phyloP scores from a whole-genome alignment of 2,797 vertebrate genomes.

The Arnoldichthys spilopterus region DNA sequence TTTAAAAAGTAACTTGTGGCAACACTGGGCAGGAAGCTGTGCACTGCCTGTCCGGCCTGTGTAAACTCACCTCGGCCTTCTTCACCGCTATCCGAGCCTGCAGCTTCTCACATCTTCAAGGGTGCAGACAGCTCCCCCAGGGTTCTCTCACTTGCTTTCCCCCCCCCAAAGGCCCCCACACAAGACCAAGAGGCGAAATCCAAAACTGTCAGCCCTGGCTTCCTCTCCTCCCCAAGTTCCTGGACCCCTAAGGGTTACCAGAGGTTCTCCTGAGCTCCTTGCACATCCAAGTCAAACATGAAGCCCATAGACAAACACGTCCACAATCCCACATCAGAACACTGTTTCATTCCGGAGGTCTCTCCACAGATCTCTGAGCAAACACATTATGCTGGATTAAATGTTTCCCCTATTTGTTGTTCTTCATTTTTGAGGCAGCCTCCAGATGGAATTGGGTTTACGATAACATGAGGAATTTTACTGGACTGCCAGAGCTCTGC shows the following conservation, averaged over 20 bases:
- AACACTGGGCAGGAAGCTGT: conserved; percentile 16
- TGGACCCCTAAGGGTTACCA: conserved; percentile 67
- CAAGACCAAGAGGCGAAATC: conserved; percentile 57
- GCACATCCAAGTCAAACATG: conserved; percentile 77
- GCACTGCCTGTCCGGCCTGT: conserved; percentile 16
- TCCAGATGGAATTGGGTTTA: conserved; percentile 78
- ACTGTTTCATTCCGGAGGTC: conserved; percentile 70
- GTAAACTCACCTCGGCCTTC: conserved; percentile 20
- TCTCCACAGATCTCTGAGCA: conserved; percentile 74
- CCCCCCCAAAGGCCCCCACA: not conserved
- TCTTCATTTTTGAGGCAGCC: conserved; percentile 71
- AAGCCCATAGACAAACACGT: conserved; percentile 54
- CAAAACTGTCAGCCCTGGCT: conserved; percentile 71
- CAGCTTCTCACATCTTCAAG: conserved; percentile 26
- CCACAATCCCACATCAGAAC: conserved; percentile 75
- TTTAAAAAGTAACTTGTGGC: conserved; percentile 16
- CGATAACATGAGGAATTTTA: conserved; percentile 37
- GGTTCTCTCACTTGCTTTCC: not conserved
- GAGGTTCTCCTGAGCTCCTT: conserved; percentile 68
- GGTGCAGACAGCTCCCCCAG: conserved; percentile 43
- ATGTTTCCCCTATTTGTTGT: conserved; percentile 82
- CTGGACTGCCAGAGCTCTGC: not conserved
- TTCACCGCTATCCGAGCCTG: not conserved
- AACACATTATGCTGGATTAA: conserved; percentile 82
- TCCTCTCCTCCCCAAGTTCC: conserved; percentile 73